phyloP scores from a whole-genome alignment of 2,888 invertebrate genomes.

The Ornithoptera alexandrae region DNA sequence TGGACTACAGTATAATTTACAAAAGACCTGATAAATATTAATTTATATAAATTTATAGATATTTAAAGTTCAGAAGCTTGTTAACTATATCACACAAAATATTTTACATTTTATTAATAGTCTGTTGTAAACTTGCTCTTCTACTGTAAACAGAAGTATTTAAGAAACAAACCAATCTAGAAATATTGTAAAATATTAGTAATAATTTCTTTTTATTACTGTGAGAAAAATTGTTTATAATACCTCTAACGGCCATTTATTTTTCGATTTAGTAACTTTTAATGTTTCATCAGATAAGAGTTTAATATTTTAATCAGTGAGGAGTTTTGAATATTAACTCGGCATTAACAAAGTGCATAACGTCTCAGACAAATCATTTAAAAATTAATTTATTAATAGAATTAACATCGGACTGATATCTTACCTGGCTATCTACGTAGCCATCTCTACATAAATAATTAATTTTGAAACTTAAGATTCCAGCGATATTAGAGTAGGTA shows the following conservation, averaged over 20 bases:
- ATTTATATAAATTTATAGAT: no score
- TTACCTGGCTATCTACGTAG: constrained; percentile 15
- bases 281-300: constrained; percentile 16
- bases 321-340: constrained; percentile 12
- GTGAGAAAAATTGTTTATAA: background rate
- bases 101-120: no score
- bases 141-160: no score
- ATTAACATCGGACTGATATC: constrained; percentile 19
- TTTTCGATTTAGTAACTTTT: background rate
- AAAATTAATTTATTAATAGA: constrained; percentile 22
- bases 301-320: constrained; percentile 2
- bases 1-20: no score
- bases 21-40: no score
- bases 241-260: background rate
- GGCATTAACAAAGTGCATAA: constrained; percentile 18
- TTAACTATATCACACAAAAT: no score
- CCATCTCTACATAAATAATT: constrained; percentile 29
- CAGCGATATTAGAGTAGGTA: constrained; percentile 24
- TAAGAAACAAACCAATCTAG: no score
- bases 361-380: constrained; percentile 1
- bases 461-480: constrained; percentile 25
- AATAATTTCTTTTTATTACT: background rate
- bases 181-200: background rate
- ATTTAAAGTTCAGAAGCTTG: no score
- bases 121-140: no score